Base-by-base conservation (phyloP, 1,140 invertebrate genomes). In the Latrodectus geometricus region DNA sequence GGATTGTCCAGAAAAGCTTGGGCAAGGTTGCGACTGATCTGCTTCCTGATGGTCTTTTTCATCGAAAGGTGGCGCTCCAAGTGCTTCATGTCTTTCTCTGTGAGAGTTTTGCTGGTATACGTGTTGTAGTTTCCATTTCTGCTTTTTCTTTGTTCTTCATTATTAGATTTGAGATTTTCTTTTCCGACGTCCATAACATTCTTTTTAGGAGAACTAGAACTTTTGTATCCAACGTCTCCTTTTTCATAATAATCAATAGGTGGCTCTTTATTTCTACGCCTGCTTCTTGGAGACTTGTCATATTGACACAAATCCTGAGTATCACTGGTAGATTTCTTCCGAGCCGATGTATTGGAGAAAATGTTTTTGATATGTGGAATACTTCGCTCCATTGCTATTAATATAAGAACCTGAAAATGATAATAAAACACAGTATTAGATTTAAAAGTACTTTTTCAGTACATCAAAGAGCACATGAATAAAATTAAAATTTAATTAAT, bases 11-110 rank as follows among this genome's bases (percentile, higher is more conserved):
- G 94, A 90, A 95, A 95, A 8, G 94, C 94, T 89, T 95, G 94
- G n/a, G 87, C 83, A 70, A 96, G 91, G 89, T 96, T 95, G 9
- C 95, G 92, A 94, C 96, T 96, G 89, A 96, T 96, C 91, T 96
- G 96, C 91, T 96, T 96, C 68, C 95, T 91, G 83, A 96, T 96
- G 9, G 95, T 96, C 90, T 96, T 96, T 91, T 96, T 96, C 95
- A 96, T 96, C 88, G 95, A 96, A 79, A 96, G 92, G 90, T 96
- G 95, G 86, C 95, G 92, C 89, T 96, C 95, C 66, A 96, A 90
- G 12, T 95, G 95, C 90, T 95, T 95, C 21, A 95, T 94, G 89
- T 95, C 94, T 21, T 93, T 93, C 88, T 94, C 94, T 11, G 93
- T 92, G 86, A 94, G 91, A 4, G 93, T 93, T 88, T 93, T 93